Conservation (phyloP, 2,888 invertebrate species). For the Hecatera dysodea region DNA sequence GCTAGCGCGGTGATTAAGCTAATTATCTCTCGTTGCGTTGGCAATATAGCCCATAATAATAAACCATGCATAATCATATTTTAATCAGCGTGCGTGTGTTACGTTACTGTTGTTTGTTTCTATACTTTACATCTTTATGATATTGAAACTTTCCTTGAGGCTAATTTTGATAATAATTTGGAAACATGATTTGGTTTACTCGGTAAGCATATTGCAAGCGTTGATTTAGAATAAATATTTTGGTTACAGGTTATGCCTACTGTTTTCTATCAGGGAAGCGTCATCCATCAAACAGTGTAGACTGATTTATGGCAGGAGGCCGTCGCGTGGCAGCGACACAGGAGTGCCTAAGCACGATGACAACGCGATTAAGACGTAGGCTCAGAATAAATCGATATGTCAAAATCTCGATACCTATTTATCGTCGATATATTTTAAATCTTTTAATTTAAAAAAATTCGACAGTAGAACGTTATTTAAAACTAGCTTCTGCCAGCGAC, state of each 20-base stretch:
- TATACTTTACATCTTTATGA: conserved; percentile 25
- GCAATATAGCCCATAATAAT: conserved; percentile 51
- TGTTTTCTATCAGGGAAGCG: conserved; percentile 78
- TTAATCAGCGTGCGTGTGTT: conserved; percentile 43
- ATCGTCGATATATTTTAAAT: not conserved
- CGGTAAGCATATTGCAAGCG: not conserved
- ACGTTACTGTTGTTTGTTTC: conserved; percentile 30
- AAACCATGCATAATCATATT: conserved; percentile 57
- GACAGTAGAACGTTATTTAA: too few relatives aligned
- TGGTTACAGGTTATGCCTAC: conserved; percentile 67
- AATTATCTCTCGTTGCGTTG: conserved; percentile 55
- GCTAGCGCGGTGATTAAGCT: conserved; percentile 54
- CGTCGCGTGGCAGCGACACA: conserved; percentile 82
- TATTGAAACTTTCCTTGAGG: conserved; percentile 11
- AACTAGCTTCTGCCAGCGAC: too few relatives aligned
- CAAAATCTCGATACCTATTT: not conserved
- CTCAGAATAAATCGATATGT: not conserved
- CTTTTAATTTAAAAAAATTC: too few relatives aligned
- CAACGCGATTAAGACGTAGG: conserved; percentile 81
- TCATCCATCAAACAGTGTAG: conserved; percentile 86
- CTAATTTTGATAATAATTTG: conserved; percentile 20
- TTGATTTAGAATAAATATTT: conserved; percentile 47
- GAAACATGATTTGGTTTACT: not conserved
- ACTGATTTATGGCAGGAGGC: conserved; percentile 88
- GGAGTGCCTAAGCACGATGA: conserved; percentile 85